Evolutionary conservation across 2,113 vertebrate species (phyloP), one percentile per base, ranked within the genome.

Genomic region (Trichomycterus rosablanca): DNA sequence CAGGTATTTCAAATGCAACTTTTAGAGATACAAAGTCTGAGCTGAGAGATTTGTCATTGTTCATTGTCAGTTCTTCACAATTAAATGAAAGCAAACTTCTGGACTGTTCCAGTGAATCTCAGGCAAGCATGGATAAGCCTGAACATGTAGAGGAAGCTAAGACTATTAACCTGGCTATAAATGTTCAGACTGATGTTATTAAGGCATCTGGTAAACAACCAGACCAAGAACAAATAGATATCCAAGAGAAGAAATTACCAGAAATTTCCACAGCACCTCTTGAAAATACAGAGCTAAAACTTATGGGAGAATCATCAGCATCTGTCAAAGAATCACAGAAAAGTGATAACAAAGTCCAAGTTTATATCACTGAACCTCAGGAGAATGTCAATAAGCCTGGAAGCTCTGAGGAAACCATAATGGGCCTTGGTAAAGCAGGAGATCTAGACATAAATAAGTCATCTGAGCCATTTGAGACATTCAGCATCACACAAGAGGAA

Each of bases 321-420:
- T 49, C 52, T 66, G 56, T 22, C 20, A 54, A 67, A 34, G 40
- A 42, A 46, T 75, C 77, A 63, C 67, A 71, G 34, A 45, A 66
- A 54, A 54, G 49, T 57, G 63, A 76, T 26, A 51, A 43, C 64
- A 30, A 30, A 30, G 3, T 7, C 7, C 12, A 15, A 7, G 63
- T 22, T 18, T 55, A 54, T 32, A 37, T 52, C 18, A 26, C 40
- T 63, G 57, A 55, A 35, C 64, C 73, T 65, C 65, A 74, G 51
- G 59, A 34, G 10, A 70, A 22, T 26, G 44, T 40, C 59, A 62
- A 67, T 48, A 51, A 51, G 32, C 35, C 35, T 46, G 68, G 22
- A 34, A 39, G 63, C 78, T 44, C 69, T 53, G 35, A 55, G 32
- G 19, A 66, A 16, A 35, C 28, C 35, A 15, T 51, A 37, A n/a